Evolutionary conservation across 2,113 vertebrate species (phyloP).

Genomic region (Cebus imitator): DNA sequence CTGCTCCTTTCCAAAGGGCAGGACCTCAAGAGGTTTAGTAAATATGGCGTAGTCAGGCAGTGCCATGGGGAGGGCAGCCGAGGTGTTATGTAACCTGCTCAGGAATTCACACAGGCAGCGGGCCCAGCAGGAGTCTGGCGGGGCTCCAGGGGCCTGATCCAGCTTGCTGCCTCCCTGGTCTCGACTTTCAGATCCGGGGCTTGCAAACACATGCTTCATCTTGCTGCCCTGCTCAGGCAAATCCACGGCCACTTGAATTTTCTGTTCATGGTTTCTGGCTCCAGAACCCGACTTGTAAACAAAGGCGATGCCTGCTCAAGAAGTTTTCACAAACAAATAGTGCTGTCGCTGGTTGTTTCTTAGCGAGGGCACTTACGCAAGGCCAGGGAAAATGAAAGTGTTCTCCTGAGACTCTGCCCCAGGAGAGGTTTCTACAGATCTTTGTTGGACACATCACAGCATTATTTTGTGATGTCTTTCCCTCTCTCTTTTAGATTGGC

Average conservation of each 20-base stretch:
- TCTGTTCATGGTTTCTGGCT: not conserved
- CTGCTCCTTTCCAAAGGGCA: not conserved
- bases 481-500: not conserved
- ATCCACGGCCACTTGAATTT: not conserved
- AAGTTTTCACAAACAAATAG: not conserved
- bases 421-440: fast-evolving
- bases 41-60: not conserved
- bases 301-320: not conserved
- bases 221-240: not conserved
- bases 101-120: constrained; percentile 8
- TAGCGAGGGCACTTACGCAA: not conserved
- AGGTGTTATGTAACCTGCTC: not conserved
- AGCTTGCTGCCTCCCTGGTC: not conserved
- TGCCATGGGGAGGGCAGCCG: not conserved
- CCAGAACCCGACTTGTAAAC: not conserved
- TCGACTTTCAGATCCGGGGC: not conserved
- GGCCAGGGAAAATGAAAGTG: not conserved
- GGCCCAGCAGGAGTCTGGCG: not conserved
- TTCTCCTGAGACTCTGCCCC: not conserved
- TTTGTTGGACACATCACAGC: fast-evolving
- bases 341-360: not conserved
- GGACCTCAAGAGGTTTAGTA: not conserved
- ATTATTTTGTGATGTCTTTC: not conserved
- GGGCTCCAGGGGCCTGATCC: not conserved
- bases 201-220: not conserved